These are phyloP conservation scores for Hipposideros armiger DNA, from an alignment of 2,113 vertebrate species.

Conservation along the genomic window DNA sequence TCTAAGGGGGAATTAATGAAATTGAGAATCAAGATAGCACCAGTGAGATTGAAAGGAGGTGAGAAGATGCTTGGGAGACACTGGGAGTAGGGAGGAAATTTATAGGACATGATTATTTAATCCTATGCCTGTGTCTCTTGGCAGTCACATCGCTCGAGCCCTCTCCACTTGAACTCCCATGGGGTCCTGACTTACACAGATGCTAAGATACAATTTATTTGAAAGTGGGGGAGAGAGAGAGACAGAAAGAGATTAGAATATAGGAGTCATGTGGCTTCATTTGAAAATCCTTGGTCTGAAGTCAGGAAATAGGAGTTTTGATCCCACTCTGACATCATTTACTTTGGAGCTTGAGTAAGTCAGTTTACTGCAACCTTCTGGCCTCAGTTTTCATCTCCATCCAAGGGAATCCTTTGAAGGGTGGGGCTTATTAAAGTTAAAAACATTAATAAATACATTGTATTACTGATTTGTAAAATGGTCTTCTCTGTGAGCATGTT, in stretches of 20 bases:
- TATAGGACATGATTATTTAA: not conserved
- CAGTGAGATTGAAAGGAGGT: not conserved
- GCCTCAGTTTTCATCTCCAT: constrained; percentile 45
- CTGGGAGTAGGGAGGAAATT: not conserved
- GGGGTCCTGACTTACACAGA: not conserved
- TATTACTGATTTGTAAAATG: constrained; percentile 37
- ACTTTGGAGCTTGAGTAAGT: constrained; percentile 42
- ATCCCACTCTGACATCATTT: constrained; percentile 43
- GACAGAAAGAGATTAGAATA: not conserved
- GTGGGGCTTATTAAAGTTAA: constrained; percentile 34
- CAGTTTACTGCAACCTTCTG: not conserved
- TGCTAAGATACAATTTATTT: not conserved
- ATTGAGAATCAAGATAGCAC: not conserved
- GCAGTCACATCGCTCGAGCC: not conserved
- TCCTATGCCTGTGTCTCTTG: not conserved
- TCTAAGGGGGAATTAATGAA: not conserved
- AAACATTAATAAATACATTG: constrained; percentile 3
- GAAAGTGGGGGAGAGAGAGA: not conserved
- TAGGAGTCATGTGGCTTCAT: not conserved
- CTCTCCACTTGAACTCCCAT: not conserved
- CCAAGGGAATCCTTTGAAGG: constrained; percentile 39
- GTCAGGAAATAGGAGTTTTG: not conserved
- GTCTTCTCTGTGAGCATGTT: not conserved
- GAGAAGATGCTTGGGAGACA: not conserved
- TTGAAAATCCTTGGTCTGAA: not conserved